Evolutionary conservation across 2,113 vertebrate species (phyloP).

Genomic region (Bagarius yarrelli): DNA sequence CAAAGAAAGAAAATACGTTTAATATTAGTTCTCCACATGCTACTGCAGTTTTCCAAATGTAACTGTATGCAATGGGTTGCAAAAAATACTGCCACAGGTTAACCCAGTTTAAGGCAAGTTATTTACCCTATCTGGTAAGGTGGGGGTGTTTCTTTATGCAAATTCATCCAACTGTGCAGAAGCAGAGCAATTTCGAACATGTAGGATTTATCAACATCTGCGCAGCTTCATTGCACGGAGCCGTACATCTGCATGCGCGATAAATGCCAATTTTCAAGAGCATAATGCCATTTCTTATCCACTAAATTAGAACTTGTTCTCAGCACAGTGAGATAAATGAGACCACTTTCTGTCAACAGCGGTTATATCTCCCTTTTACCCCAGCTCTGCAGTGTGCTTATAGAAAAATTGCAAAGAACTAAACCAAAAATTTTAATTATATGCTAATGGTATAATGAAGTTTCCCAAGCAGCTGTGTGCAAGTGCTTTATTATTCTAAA

Average conservation of each 20-base stretch:
- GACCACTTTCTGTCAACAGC: not conserved
- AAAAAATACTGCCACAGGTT: not conserved
- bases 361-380: not conserved
- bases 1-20: not conserved
- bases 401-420: not conserved
- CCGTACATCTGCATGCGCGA: not conserved
- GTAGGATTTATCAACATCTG: not conserved
- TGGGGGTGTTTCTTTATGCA: not conserved
- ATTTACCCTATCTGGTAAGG: not conserved
- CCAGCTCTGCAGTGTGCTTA: not conserved
- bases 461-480: not conserved
- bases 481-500: too few species aligned
- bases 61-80: not conserved
- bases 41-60: not conserved
- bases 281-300: not conserved
- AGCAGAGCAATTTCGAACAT: not conserved
- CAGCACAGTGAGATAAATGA: not conserved
- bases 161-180: not conserved
- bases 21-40: too few species aligned
- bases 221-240: not conserved
- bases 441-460: not conserved
- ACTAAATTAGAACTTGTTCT: not conserved
- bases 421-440: not conserved
- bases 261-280: not conserved
- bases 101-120: not conserved